Percentiles rank a stretch among this genome's conserved stretches.
Conservation (phyloP, 2,888 invertebrate genomes). For the Leptinotarsa juncta region DNA sequence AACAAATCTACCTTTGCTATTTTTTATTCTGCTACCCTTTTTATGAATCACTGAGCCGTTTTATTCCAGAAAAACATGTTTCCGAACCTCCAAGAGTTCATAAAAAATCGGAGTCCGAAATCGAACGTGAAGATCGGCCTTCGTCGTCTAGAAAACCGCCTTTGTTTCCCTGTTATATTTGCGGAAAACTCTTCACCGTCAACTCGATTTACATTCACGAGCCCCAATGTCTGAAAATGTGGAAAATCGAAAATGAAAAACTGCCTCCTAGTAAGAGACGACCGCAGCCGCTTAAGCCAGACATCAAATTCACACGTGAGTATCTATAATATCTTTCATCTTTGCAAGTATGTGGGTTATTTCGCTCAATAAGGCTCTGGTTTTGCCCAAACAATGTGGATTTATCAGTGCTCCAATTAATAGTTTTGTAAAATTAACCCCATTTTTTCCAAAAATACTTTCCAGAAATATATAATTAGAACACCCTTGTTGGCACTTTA, state of each 20-base stretch:
- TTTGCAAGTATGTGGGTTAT: neutral
- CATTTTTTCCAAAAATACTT: no score
- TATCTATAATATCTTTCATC: slow-evolving; percentile 32
- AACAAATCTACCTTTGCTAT: no score
- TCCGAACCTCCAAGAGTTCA: slow-evolving; percentile 24
- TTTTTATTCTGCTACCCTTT: no score
- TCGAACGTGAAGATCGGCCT: slow-evolving; percentile 46
- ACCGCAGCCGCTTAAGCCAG: slow-evolving; percentile 71
- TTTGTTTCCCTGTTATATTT: slow-evolving; percentile 72
- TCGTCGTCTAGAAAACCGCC: slow-evolving; percentile 54
- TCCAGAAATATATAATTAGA: no score
- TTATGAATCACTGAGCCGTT: no score
- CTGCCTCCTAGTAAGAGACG: slow-evolving; percentile 69
- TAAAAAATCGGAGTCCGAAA: slow-evolving; percentile 23
- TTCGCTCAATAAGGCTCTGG: no score
- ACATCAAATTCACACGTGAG: slow-evolving; percentile 66
- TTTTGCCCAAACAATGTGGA: no score
- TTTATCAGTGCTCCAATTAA: no score
- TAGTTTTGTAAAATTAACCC: no score
- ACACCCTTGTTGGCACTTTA: no score
- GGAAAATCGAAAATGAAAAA: slow-evolving; percentile 73
- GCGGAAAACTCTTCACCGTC: slow-evolving; percentile 74
- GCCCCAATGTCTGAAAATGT: slow-evolving; percentile 75
- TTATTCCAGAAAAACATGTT: slow-evolving; percentile 29
- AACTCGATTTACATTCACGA: slow-evolving; percentile 74